phyloP scores from a whole-genome alignment of 2,113 vertebrate genomes.

The Lophius piscatorius region DNA sequence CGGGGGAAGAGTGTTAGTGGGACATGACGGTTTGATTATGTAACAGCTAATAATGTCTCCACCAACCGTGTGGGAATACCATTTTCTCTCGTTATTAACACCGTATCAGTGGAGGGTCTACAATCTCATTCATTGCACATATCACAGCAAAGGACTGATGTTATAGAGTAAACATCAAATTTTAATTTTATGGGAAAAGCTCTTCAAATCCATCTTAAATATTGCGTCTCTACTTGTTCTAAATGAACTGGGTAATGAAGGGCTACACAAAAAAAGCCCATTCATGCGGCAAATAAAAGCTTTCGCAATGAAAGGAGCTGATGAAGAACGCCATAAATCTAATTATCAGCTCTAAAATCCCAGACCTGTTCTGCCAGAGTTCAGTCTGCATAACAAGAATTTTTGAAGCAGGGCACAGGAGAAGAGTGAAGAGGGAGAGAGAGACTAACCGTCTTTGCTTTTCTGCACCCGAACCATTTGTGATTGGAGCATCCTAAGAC shows the following conservation, averaged over 20 bases:
- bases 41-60: slow-evolving; percentile 22
- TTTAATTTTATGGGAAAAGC: background rate
- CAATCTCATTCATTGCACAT: background rate
- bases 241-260: background rate
- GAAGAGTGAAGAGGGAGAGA: background rate
- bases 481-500: slow-evolving; percentile 28
- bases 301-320: background rate
- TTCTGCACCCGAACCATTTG: slow-evolving; percentile 44
- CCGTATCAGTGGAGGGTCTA: background rate
- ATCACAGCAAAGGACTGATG: no score
- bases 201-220: slow-evolving; percentile 2
- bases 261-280: background rate
- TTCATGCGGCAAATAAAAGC: background rate
- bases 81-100: background rate
- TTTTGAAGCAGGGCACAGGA: slow-evolving; percentile 19
- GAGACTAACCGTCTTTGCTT: slow-evolving; percentile 34
- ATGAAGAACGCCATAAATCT: background rate
- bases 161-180: no score
- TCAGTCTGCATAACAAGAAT: background rate
- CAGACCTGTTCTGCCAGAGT: background rate
- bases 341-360: background rate
- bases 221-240: background rate
- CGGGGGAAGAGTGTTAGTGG: slow-evolving; percentile 15
- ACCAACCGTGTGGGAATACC: slow-evolving; percentile 7
- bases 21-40: slow-evolving; percentile 15